Percentiles rank a stretch among this genome's conserved stretches.
Evolutionary conservation across 2,888 invertebrate genomes (phyloP).

Genomic region (Magallana nippona): DNA sequence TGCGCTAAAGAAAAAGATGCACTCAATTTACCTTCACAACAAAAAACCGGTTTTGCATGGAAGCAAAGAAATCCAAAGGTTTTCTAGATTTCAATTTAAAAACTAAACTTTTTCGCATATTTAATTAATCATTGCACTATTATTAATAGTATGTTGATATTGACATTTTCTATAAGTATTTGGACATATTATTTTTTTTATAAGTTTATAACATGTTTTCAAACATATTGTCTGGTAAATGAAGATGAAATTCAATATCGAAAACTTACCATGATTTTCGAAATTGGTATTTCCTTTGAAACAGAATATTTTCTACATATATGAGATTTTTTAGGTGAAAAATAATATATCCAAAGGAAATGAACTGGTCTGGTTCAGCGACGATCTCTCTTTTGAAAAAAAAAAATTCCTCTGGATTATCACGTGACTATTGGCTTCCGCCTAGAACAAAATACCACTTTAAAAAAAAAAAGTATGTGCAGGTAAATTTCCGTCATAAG

Average conservation of each 20-base stretch:
- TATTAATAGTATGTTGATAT: no score
- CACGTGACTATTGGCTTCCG: not conserved
- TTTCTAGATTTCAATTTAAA: not conserved
- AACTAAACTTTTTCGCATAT: not conserved
- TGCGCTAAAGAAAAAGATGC: no score
- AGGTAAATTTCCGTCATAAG: slow-evolving; percentile 24
- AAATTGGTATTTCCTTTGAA: not conserved
- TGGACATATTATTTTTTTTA: no score
- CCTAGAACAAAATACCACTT: not conserved
- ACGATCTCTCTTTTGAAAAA: not conserved
- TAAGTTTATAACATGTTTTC: no score
- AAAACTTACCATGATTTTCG: slow-evolving; percentile 9
- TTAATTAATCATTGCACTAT: no score
- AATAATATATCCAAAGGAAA: not conserved
- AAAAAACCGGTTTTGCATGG: no score
- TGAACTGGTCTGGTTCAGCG: not conserved
- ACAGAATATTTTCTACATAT: not conserved
- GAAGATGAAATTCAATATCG: no score
- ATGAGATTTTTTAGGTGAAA: not conserved
- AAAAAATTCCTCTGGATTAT: not conserved
- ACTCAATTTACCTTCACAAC: no score
- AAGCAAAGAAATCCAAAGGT: not conserved
- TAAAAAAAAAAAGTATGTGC: not conserved
- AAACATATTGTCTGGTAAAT: no score
- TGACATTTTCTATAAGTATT: no score